Percentiles rank a stretch among this genome's conserved stretches.
Conservation (phyloP, 2,888 invertebrate genomes). For the Synanthedon myopaeformis region DNA sequence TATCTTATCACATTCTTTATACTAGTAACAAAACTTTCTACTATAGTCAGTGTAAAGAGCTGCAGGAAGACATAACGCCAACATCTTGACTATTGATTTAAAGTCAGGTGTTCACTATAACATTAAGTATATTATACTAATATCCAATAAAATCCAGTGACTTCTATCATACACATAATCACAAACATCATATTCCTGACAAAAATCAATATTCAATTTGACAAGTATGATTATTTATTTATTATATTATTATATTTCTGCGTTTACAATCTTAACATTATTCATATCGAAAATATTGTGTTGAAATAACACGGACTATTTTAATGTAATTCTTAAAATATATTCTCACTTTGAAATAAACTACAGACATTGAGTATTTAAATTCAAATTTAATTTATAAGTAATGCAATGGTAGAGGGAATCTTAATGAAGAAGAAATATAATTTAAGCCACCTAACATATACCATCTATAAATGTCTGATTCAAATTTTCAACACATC, state of each 20-base stretch:
- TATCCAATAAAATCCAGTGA: constrained; percentile 1
- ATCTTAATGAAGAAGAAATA: no score
- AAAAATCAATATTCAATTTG: constrained; percentile 9
- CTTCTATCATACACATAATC: background rate
- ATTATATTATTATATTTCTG: constrained; percentile 29
- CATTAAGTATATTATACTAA: background rate
- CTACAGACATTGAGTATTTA: constrained; percentile 30
- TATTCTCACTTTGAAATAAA: constrained; percentile 33
- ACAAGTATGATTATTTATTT: constrained; percentile 40
- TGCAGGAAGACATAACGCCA: constrained; percentile 68
- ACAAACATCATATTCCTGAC: background rate
- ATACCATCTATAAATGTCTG: no score
- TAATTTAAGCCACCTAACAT: no score
- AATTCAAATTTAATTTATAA: background rate
- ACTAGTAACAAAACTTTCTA: constrained; percentile 63
- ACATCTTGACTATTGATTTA: background rate
- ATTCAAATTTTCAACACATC: background rate
- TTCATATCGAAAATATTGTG: constrained; percentile 60
- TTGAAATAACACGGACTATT: constrained; percentile 46
- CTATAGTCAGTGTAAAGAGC: constrained; percentile 70
- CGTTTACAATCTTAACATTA: constrained; percentile 57
- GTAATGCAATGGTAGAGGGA: no score
- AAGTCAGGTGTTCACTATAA: background rate
- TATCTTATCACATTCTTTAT: constrained; percentile 65
- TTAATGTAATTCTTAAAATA: constrained; percentile 52